Evolutionary conservation across 2,797 vertebrate genomes (phyloP), one percentile per base, ranked within the genome.

Genomic region (Schizopygopsis malacanthus): DNA sequence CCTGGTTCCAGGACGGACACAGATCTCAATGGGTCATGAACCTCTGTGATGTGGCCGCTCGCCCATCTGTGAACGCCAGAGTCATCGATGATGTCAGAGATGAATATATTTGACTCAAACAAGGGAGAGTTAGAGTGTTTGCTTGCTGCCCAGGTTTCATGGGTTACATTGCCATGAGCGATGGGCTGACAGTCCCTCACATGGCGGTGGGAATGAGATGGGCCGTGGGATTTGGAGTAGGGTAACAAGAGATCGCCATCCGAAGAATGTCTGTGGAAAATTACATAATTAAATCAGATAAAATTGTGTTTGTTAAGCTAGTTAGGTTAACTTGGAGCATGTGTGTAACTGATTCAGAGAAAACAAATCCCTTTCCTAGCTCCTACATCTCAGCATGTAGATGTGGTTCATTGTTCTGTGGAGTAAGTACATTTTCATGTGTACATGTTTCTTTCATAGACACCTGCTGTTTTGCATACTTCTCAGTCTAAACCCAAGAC

Each of bases 1-100:
- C 96, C 95, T 0, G 98, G 98, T 90, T 99, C 98, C 84, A 99
- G 72, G 83, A 99, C 96, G 0, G 98, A 98, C 88, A 99, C 78
- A 0, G 95, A 94, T 81, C 91, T 92, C 90, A 97, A 92, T 0
- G 98, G 97, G 85, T 96, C 92, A 3, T 87, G 90, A 16, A 95
- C 95, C 1, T 96, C 89, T 0, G 97, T 98, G 89, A 98, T 87
- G 92, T 98, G 98, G 25, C 95, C 95, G 15, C 91, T 91, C 78
- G 96, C 95, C 10, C 52, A 91, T 78, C 80, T 93, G 39, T 71
- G 56, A 4, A 1, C 71, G 4, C 47, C 10, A 0, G 9, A 8
- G 10, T 45, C 50, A 0, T 77, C 0, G 0, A 76, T 70, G 39
- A 97, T 78, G 13, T 95, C 76, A 0, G 97, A 95, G 15, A 97